Base-by-base conservation (phyloP, 2,797 vertebrate species). In the Pipistrellus kuhlii region DNA sequence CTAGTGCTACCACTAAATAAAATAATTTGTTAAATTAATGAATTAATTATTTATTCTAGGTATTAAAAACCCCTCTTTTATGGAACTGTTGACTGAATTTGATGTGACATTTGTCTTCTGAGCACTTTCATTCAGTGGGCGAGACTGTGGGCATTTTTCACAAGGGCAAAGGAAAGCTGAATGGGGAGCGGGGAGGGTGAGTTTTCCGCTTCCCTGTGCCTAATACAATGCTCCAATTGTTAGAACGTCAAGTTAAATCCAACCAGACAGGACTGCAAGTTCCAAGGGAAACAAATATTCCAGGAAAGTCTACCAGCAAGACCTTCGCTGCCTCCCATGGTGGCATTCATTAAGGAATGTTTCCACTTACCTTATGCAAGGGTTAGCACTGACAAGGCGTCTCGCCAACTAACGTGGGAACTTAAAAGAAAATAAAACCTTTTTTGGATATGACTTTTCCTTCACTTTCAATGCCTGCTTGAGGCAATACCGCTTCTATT, bases 221-320 rank as follows among this genome's bases (percentile, higher is more conserved):
- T 94, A 81, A 92, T 51, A 77, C 87, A 96, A 96, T 87, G 94
- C 90, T 95, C 92, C 96, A 81, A 35, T 96, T 0, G 4, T 97
- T 96, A 91, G 35, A 93, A 32, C 95, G 93, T 96, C 98, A 96
- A 88, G 85, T 89, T 78, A 91, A 92, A 95, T 96, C 93, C 91
- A 85, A 85, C 85, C 85, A 94, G 94, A 89, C 78, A 97, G 88
- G 64, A 57, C 76, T 55, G 76, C 5, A 0, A 93, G 96, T 93
- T 93, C 91, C 77, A 92, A 95, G 41, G 96, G 94, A 97, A 97
- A 93, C 93, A 90, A 96, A 92, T 90, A 95, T 96, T 97, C 93
- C 88, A 85, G 2, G 83, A 96, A 95, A 96, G 90, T 64, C 41
- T 88, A 94, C 86, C 53, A 82, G 92, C 51, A 94, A 93, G 91